These are phyloP conservation scores for Oreochromis tanganicae DNA, from an alignment of 2,113 vertebrate genomes.

Conservation along the genomic window DNA sequence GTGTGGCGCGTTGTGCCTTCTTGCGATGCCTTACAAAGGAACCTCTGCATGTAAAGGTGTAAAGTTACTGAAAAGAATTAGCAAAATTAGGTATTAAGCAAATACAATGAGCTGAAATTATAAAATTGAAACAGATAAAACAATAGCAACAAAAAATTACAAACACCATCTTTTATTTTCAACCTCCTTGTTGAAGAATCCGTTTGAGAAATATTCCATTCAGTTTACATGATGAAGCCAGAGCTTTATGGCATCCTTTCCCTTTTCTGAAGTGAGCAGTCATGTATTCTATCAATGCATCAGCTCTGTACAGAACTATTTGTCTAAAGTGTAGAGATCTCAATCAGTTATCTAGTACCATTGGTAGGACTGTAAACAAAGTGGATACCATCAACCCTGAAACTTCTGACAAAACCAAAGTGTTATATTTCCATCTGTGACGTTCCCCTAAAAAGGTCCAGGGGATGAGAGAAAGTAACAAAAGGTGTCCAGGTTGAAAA, in stretches of 20 bases:
- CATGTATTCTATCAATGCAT: not conserved
- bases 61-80: not conserved
- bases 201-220: not conserved
- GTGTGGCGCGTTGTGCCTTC: not conserved
- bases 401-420: not conserved
- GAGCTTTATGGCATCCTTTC: not conserved
- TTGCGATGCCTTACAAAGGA: not conserved
- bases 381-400: not conserved
- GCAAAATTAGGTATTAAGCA: not conserved
- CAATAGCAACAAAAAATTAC: not conserved
- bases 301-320: not conserved
- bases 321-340: not conserved
- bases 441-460: not conserved
- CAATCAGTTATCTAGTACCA: not conserved
- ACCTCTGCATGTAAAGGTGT: not conserved
- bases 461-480: not conserved
- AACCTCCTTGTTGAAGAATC: not conserved
- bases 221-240: not conserved
- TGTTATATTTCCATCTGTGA: not conserved
- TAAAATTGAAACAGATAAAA: not conserved
- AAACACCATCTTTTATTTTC: not conserved
- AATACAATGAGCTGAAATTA: not conserved
- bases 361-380: not conserved
- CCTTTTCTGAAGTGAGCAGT: not conserved
- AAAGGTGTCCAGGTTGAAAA: not conserved